phyloP scores from a whole-genome alignment of 2,113 vertebrate species.

The Pagrus major region DNA sequence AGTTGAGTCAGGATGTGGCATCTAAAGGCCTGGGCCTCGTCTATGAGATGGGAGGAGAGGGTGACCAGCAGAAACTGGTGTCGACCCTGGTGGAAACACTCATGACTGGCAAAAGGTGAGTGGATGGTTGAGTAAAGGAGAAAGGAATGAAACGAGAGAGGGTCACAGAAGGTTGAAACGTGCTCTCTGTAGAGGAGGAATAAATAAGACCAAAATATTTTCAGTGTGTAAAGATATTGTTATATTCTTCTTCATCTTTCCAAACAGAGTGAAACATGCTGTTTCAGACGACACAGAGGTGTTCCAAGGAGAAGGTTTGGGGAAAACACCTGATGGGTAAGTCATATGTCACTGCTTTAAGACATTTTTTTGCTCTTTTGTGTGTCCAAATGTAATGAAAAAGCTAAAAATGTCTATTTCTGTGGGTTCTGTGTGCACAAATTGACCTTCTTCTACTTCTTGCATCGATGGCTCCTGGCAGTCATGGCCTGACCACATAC shows the following conservation, averaged over 20 bases:
- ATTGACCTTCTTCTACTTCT: not conserved
- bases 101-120: constrained; percentile 98
- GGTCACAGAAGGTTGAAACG: not conserved
- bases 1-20: constrained; percentile 96
- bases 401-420: not conserved
- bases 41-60: constrained; percentile 95
- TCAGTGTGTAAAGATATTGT: not conserved
- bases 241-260: constrained; percentile 50
- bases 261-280: constrained; percentile 89
- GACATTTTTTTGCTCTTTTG: not conserved
- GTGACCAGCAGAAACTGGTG: constrained; percentile 95
- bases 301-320: constrained; percentile 92
- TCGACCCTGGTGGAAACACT: constrained; percentile 96
- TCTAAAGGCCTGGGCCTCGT: constrained; percentile 98
- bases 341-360: constrained; percentile 28
- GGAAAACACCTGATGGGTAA: constrained; percentile 98
- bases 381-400: not conserved
- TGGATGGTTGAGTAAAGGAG: not conserved
- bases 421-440: not conserved
- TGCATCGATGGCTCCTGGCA: constrained; percentile 64
- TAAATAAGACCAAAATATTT: not conserved
- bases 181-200: not conserved
- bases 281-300: constrained; percentile 95
- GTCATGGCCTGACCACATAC: constrained; percentile 95
- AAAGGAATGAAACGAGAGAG: not conserved